Base-by-base conservation (phyloP, 2,797 vertebrate species). In the Chloroceryle amazona region DNA sequence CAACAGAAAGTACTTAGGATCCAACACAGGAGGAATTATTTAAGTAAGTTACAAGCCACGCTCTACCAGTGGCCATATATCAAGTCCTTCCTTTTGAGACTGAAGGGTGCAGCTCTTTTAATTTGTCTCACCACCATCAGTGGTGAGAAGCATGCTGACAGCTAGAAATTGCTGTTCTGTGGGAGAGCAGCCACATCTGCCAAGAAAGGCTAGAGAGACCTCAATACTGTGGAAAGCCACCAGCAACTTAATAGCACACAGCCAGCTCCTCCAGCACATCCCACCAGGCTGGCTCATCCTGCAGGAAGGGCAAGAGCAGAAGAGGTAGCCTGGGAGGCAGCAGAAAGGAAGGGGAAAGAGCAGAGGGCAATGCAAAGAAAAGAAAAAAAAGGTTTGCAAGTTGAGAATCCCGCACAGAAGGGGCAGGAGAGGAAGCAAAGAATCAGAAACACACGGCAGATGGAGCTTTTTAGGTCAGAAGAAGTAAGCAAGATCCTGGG, bases 41-140 rank as follows among this genome's bases (percentile, higher is more conserved):
- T 62, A 68, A 58, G 46, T 37, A 90, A 73, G 33, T 47, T 49
- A 73, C 49, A 49, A 88, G 65, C 41, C 71, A 75, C 46, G 31
- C 46, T 83, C 44, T 62, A 28, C 49, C n/a, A 75, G 51, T 18
- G 55, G 19, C 35, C 58, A 39, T 31, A 57, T 9, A 78, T 66
- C 95, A 11, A 86, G 66, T 28, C 86, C 66, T 55, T 79, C 80
- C 66, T 89, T 89, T 65, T 51, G 49, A 94, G 66, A 72, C 83
- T 4, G 25, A 93, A 92, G 88, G 55, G 62, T 55, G 88, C 54
- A 96, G 76, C 70, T 86, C 83, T 86, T 54, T 96, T 72, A 93
- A 96, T 95, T 89, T 96, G 88, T 94, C 90, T 84, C 84, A 41
- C 14, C 41, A 95, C 86, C 46, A 90, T 71, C 81, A 93, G 93